phyloP scores from a whole-genome alignment of 2,113 vertebrate species.

The Microcebus jonahi region DNA sequence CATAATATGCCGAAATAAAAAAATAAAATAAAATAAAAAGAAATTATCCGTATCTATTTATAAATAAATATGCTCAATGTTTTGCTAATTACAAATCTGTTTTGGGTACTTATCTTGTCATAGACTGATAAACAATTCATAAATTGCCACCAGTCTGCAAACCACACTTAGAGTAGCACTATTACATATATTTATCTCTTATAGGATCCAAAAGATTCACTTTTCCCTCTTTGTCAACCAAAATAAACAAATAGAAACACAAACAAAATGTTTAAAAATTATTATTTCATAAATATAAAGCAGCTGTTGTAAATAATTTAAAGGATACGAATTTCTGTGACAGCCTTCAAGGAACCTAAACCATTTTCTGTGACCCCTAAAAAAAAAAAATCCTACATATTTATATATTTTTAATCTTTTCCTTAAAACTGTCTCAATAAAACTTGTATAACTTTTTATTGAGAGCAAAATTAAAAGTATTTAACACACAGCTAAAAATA shows the following conservation, averaged over 20 bases:
- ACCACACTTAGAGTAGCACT: neutral
- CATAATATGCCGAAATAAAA: too few relatives aligned
- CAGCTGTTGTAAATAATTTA: constrained; percentile 33
- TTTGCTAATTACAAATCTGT: constrained; percentile 11
- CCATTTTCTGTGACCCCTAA: constrained; percentile 85
- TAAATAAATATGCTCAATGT: constrained; percentile 5
- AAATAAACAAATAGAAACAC: constrained; percentile 56
- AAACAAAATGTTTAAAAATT: constrained; percentile 51
- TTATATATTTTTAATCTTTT: constrained; percentile 49
- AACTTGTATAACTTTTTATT: constrained; percentile 23
- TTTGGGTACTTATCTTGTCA: constrained; percentile 19
- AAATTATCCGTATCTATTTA: neutral
- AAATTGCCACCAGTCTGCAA: neutral
- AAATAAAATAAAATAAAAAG: too few relatives aligned
- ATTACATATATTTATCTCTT: neutral
- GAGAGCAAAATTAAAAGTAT: neutral
- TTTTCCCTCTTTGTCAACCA: constrained; percentile 46
- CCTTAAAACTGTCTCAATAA: constrained; percentile 26
- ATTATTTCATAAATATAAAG: constrained; percentile 55
- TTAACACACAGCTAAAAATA: neutral
- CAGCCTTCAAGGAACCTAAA: constrained; percentile 88
- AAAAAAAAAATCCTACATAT: constrained; percentile 56
- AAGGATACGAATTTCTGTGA: constrained; percentile 99
- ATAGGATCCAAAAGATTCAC: neutral
- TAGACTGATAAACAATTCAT: neutral